Conservation (phyloP, 2,888 invertebrate species). For the Dryocosmus kuriphilus region DNA sequence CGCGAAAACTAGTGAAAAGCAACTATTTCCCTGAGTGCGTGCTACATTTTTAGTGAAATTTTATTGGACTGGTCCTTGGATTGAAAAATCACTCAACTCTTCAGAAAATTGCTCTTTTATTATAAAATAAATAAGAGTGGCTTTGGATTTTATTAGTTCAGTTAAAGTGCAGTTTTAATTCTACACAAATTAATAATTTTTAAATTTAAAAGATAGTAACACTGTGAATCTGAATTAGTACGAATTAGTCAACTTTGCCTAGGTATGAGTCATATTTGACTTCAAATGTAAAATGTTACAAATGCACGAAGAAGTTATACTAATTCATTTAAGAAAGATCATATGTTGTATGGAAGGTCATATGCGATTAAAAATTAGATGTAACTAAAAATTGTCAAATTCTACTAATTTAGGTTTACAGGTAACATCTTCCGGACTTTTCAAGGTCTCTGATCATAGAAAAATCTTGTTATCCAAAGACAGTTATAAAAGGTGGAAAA, state of each 20-base stretch:
- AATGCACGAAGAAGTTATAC: too few relatives aligned
- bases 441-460: background rate
- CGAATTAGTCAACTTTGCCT: background rate
- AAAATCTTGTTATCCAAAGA: background rate
- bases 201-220: background rate
- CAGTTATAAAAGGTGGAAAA: background rate
- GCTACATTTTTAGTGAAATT: background rate
- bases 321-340: too few relatives aligned
- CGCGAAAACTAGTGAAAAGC: background rate
- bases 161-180: background rate
- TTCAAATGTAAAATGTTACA: too few relatives aligned
- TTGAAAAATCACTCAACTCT: background rate
- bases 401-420: background rate
- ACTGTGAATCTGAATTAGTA: background rate
- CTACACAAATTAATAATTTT: background rate
- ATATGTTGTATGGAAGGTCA: too few relatives aligned
- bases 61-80: background rate
- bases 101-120: background rate
- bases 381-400: background rate
- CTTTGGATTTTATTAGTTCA: background rate
- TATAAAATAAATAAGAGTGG: background rate
- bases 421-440: background rate
- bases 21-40: background rate
- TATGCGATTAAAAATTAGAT: too few relatives aligned
- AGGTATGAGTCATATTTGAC: background rate